These are phyloP conservation scores for Cardinalis cardinalis DNA, from an alignment of 2,113 vertebrate genomes.

Conservation along the genomic window DNA sequence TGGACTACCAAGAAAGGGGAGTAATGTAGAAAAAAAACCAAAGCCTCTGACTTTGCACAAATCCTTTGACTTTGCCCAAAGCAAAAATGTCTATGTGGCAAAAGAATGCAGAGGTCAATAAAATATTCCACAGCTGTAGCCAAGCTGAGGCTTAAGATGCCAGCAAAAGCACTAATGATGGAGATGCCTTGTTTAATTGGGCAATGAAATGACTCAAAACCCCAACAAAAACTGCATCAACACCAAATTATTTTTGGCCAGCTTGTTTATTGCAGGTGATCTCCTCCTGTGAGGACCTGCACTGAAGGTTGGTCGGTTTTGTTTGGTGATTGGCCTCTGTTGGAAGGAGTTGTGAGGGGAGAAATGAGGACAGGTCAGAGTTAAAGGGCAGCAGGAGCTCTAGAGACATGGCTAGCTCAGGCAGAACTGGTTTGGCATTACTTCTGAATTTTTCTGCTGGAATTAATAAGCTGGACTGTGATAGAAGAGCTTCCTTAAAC, in stretches of 20 bases:
- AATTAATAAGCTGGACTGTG: not conserved
- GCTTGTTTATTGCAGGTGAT: not conserved
- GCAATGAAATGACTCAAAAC: not conserved
- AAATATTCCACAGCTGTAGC: not conserved
- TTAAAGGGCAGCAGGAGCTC: not conserved
- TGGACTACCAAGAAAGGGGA: not conserved
- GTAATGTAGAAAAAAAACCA: rapidly evolving
- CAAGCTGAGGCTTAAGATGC: not conserved
- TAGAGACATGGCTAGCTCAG: not conserved
- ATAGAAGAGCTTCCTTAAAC: not conserved
- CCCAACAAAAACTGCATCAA: not conserved
- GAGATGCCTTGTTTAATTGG: not conserved
- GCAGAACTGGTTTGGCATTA: not conserved
- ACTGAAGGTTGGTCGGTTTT: not conserved
- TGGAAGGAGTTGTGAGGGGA: not conserved
- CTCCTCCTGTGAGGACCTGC: not conserved
- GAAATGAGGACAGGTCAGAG: not conserved
- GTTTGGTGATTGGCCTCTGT: not conserved
- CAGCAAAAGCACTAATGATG: not conserved
- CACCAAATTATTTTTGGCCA: too few relatives aligned
- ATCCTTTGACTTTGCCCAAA: not conserved
- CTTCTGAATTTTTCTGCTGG: not conserved
- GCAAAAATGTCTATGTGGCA: not conserved
- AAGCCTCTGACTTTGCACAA: not conserved
- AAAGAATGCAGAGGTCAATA: not conserved